Evolutionary conservation across 2,113 vertebrate genomes (phyloP).

Genomic region (Motacilla tschutschensis): DNA sequence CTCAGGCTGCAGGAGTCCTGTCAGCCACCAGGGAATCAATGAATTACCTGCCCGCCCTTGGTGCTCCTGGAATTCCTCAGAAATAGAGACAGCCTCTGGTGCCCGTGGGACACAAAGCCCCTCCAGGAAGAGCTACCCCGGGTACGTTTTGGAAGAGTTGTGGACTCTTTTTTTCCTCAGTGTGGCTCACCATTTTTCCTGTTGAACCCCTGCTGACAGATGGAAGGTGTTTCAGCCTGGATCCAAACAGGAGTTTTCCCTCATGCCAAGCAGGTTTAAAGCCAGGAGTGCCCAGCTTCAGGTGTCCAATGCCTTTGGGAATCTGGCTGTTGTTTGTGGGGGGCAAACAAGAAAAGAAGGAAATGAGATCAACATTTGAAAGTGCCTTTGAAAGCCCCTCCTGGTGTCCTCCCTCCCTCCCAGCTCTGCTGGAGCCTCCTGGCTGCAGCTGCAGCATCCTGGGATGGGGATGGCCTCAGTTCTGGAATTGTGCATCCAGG

Average conservation of each 20-base stretch:
- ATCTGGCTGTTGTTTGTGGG: not conserved
- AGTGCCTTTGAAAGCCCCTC: not conserved
- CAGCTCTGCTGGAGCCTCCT: not conserved
- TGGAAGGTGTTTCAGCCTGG: not conserved
- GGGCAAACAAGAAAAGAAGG: not conserved
- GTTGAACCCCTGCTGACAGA: not conserved
- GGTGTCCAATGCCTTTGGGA: not conserved
- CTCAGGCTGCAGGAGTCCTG: not conserved
- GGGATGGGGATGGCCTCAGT: not conserved
- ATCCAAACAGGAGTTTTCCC: not conserved
- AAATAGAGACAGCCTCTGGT: not conserved
- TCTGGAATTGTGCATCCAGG: not conserved
- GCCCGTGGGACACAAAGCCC: not conserved
- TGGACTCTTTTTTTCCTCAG: not conserved
- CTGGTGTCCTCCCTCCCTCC: not conserved
- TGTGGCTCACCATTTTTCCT: not conserved
- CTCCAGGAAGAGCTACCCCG: not conserved
- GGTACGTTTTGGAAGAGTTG: not conserved
- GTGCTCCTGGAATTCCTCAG: not conserved
- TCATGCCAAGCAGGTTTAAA: not conserved
- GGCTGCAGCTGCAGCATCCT: accelerated
- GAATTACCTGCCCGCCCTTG: not conserved
- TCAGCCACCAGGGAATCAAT: not conserved
- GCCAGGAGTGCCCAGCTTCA: not conserved
- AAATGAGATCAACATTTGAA: not conserved